Base-by-base conservation (phyloP, 2,888 invertebrate genomes). In the Branchellion lobata region DNA sequence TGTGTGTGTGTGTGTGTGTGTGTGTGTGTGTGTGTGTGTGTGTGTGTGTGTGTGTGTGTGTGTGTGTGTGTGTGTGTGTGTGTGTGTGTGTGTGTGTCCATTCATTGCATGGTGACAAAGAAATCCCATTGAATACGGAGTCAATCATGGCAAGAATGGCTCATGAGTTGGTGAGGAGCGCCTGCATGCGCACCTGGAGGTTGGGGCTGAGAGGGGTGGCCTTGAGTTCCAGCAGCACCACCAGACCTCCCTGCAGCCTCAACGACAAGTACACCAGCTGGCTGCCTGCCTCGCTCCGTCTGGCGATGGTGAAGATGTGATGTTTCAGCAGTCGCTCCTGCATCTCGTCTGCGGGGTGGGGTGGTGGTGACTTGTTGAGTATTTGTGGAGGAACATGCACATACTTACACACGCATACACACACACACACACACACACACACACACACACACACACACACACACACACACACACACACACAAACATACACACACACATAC, bases 221-320 rank as follows among this genome's bases (percentile, higher is more conserved):
- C 88, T 99, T 99, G 77, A 99, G 89, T 88, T 99, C 99, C 79
- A 95, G 91, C 36, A 99, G 90, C 5, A 98, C 95, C 95, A 96
- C 97, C 84, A 99, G 96, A 84, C 94, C 94, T 88, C 99, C 99
- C 11, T 94, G 94, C 79, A 99, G 90, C 88, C 97, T 97, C 14
- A 99, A 89, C 0, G 96, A 96, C 86, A 99, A 98, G 89, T 99
- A 99, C 0, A 99, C 90, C 95, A 99, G 96, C 85, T 99, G 98
- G 87, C 98, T 97, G 0, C 98, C 97, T 88, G 99, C 99, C 0
- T 98, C 97, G 87, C 96, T 97, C 34, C 98, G 91, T 88, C 98
- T 96, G n/a, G 98, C 98, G 86, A 99, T 97, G 0, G 98, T 99
- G 87, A 95, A 98, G 1, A 99, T 92, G 89, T 98, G 98, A 88